A percentile compares a stretch with the other conserved stretches of the same genome.
Conservation (phyloP, 2,888 invertebrate species). For the Drosophila sordidula region DNA sequence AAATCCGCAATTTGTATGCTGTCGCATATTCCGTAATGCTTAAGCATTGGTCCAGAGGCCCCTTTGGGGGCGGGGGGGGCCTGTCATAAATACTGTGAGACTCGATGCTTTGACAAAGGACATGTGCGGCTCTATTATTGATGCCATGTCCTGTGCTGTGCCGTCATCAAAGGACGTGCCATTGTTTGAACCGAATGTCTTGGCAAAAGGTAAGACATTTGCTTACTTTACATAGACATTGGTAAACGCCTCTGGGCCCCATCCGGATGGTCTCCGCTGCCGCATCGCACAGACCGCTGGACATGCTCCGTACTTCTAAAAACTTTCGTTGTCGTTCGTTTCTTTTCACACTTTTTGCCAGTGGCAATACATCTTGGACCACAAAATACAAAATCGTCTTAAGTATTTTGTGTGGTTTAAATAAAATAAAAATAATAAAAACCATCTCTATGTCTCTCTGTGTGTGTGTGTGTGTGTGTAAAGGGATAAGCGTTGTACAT, state of each 20-base stretch:
- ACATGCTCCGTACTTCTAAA: conserved; percentile 71
- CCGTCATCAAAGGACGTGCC: conserved; percentile 65
- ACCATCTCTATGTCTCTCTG: conserved; percentile 34
- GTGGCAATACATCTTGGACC: conserved; percentile 77
- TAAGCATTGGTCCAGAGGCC: conserved; percentile 66
- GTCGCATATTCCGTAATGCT: conserved; percentile 75
- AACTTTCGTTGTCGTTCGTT: conserved; percentile 65
- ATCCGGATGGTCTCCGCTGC: conserved; percentile 12
- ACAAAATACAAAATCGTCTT: conserved; percentile 81
- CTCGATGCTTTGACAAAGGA: conserved; percentile 68
- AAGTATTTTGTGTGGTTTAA: conserved; percentile 81
- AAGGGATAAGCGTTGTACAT: conserved; percentile 77
- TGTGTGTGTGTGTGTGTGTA: conserved; percentile 41
- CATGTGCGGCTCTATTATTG: conserved; percentile 70
- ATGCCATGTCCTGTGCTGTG: conserved; percentile 48
- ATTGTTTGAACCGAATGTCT: conserved; percentile 73
- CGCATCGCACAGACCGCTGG: conserved; percentile 69
- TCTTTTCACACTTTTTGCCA: conserved; percentile 70
- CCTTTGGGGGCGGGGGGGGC: background rate
- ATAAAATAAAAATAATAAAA: conserved; percentile 79
- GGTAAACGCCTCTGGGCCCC: conserved; percentile 55
- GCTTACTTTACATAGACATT: conserved; percentile 68
- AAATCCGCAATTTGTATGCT: conserved; percentile 81
- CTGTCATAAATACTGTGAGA: conserved; percentile 66
- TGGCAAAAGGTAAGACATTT: conserved; percentile 71